phyloP scores from a whole-genome alignment of 2,888 invertebrate species.

The Eurytoma californica region DNA sequence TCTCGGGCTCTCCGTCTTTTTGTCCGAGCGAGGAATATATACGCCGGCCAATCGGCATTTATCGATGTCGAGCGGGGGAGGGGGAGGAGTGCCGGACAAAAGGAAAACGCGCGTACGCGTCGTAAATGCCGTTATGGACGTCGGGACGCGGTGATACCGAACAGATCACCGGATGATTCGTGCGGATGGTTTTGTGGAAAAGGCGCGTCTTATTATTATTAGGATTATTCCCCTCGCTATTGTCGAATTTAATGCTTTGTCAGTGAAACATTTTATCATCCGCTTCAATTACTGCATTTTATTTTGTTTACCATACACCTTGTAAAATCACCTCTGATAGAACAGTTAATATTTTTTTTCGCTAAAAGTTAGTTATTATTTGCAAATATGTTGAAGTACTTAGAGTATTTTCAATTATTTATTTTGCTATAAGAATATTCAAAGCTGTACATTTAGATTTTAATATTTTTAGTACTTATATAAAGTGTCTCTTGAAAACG shows the following conservation, averaged over 20 bases:
- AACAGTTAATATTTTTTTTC: too few species aligned
- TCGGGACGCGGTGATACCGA: slow-evolving; percentile 19
- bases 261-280: background rate
- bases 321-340: too few species aligned
- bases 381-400: too few species aligned
- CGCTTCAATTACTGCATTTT: background rate
- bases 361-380: too few species aligned
- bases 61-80: slow-evolving; percentile 23
- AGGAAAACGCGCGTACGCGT: slow-evolving; percentile 20
- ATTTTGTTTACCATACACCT: too few species aligned
- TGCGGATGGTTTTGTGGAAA: background rate
- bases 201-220: background rate
- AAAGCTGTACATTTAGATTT: too few species aligned
- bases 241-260: background rate
- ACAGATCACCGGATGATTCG: too few species aligned
- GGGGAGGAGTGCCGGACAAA: background rate
- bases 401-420: too few species aligned
- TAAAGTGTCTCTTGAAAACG: too few species aligned
- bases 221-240: background rate
- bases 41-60: slow-evolving; percentile 34
- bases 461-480: too few species aligned
- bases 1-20: background rate
- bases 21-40: background rate
- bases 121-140: slow-evolving; percentile 35
- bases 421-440: too few species aligned